Percentiles rank a stretch among this genome's conserved stretches.
Conservation (phyloP, 2,797 vertebrate genomes). For the Antrozous pallidus region DNA sequence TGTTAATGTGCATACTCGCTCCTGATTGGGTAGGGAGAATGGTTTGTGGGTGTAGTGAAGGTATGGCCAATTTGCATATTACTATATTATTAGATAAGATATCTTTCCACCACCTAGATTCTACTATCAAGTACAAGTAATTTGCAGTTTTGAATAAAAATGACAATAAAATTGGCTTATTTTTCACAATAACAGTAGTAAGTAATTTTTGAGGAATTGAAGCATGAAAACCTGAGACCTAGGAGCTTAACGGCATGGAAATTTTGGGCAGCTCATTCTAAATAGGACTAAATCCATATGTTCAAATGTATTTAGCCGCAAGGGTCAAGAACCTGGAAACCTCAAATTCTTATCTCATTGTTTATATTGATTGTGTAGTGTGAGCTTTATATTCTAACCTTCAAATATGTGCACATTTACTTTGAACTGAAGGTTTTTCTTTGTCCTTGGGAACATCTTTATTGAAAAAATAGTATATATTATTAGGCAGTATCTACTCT, state of each 20-base stretch:
- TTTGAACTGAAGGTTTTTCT: neutral
- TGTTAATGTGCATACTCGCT: too few species aligned
- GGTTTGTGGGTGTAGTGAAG: too few species aligned
- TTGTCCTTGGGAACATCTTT: neutral
- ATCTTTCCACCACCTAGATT: neutral
- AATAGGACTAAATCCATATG: neutral
- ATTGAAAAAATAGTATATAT: neutral
- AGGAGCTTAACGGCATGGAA: neutral
- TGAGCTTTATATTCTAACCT: constrained; percentile 21
- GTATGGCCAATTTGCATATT: too few species aligned
- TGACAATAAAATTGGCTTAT: neutral
- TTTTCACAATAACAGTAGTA: neutral
- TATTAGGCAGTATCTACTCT: neutral
- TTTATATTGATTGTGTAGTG: neutral
- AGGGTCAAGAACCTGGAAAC: neutral
- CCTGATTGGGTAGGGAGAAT: too few species aligned
- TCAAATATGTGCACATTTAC: neutral
- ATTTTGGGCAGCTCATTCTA: neutral
- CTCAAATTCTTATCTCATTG: neutral
- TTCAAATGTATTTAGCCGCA: neutral
- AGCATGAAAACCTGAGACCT: neutral
- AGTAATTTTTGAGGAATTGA: constrained; percentile 20
- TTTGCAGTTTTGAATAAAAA: constrained; percentile 42
- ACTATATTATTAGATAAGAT: too few species aligned
- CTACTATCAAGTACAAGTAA: neutral